These are phyloP conservation scores for Trididemnum clinides DNA, from an alignment of 23 tunicate genomes.

Conservation along the genomic window DNA sequence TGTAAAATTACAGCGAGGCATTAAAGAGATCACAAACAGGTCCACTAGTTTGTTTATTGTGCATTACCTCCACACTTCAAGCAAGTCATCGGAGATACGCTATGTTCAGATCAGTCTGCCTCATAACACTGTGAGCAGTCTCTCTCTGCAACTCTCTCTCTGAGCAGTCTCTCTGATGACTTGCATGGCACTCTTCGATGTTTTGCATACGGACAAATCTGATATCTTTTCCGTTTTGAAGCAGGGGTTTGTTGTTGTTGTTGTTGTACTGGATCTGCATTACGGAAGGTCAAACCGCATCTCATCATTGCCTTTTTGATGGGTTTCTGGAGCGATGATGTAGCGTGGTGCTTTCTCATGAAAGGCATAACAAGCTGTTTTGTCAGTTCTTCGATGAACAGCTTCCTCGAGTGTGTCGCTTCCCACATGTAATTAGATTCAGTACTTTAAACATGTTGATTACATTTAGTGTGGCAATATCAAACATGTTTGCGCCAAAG, in stretches of 20 bases:
- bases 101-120: not conserved
- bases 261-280: no score
- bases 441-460: not conserved
- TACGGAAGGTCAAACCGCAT: not conserved
- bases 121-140: not conserved
- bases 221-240: no score
- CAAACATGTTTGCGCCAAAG: not conserved
- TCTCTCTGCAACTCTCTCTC: not conserved
- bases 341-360: not conserved
- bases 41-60: no score
- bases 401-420: not conserved
- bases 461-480: not conserved
- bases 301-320: not conserved
- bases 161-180: not conserved
- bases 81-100: no score
- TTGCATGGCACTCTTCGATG: no score
- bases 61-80: no score
- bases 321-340: no score
- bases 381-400: no score
- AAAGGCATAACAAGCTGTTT: no score
- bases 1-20: not conserved
- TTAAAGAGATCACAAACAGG: no score
- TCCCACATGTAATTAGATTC: not conserved
- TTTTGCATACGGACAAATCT: no score
- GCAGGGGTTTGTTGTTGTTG: no score